A percentile compares a stretch with the other conserved stretches of the same genome.
Conservation (phyloP, 2,888 invertebrate species). For the Diarsia dahlii region DNA sequence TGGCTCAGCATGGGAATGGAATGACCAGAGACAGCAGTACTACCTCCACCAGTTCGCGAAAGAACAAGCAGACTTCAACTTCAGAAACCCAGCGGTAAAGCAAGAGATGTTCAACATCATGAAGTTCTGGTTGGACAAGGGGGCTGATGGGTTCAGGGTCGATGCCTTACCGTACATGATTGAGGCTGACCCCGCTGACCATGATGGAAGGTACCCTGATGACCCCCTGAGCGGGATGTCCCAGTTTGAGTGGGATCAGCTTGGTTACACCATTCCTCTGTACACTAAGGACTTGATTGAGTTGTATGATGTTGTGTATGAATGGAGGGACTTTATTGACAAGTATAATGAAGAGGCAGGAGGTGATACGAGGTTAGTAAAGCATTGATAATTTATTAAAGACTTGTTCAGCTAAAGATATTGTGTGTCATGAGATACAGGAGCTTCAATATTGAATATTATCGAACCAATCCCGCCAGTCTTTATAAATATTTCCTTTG, state of each 20-base stretch:
- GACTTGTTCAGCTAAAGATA: not conserved
- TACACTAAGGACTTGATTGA: conserved; percentile 92
- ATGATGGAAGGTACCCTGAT: conserved; percentile 84
- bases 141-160: conserved; percentile 94
- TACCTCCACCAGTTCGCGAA: conserved; percentile 93
- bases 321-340: conserved; percentile 91
- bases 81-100: conserved; percentile 90
- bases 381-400: not conserved
- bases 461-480: not conserved
- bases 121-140: conserved; percentile 93
- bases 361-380: conserved; percentile 83
- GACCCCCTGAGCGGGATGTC: conserved; percentile 87
- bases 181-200: conserved; percentile 86
- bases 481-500: not conserved
- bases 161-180: conserved; percentile 92
- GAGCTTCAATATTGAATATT: not conserved
- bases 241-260: conserved; percentile 86
- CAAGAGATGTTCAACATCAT: conserved; percentile 91
- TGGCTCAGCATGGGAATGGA: conserved; percentile 93
- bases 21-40: conserved; percentile 91
- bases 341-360: conserved; percentile 81
- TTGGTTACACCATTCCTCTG: conserved; percentile 90
- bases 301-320: conserved; percentile 89
- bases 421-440: not conserved
- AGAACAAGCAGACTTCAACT: conserved; percentile 93